Base-by-base conservation (phyloP, 2,113 vertebrate species). In the Lanius collurio region DNA sequence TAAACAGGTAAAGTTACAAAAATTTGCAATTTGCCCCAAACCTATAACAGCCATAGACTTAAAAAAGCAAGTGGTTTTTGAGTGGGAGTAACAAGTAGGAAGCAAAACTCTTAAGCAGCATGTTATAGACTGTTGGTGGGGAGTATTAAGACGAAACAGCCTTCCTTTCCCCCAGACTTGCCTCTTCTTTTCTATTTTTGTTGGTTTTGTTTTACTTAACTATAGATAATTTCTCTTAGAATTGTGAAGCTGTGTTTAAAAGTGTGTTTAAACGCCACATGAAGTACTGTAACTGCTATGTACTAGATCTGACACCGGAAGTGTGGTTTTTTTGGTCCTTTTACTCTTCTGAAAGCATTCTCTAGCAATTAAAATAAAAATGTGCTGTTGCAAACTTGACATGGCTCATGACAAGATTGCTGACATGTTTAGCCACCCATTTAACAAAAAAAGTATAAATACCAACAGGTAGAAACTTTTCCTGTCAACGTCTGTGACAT, bases 401-500 rank as follows among this genome's bases (percentile, higher is more conserved):
- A 24, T 81, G 69, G 21, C n/a, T 73, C 6, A 2, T 59, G 7
- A 20, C 35, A 23, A 70, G 18, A 33, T 37, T 52, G 47, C 31
- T 64, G 55, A 39, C 10, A 2, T 4, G 4, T 17, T 65, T 70
- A 49, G 24, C 37, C 7, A 31, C 9, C 8, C 7, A 7, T 76
- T 69, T 47, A 77, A 31, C 21, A 23, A 76, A 33, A 10, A 19
- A 46, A 42, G 4, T 17, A 5, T 33, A 19, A 39, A 47, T 47
- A 35, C 6, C 33, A 39, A 3, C 12, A 31, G 27, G 6, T 42
- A 35, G 30, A 42, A 62, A 5, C 11, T 57, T 50, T 19, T 30
- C 20, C 9, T 49, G 0, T 71, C 21, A 4, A 1, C 56, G 13
- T 31, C 19, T 60, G 35, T 70, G 44, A 17, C 3, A 6, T 44